Conservation (phyloP, 1,140 invertebrate species). For the Drosophila kepulauana region DNA sequence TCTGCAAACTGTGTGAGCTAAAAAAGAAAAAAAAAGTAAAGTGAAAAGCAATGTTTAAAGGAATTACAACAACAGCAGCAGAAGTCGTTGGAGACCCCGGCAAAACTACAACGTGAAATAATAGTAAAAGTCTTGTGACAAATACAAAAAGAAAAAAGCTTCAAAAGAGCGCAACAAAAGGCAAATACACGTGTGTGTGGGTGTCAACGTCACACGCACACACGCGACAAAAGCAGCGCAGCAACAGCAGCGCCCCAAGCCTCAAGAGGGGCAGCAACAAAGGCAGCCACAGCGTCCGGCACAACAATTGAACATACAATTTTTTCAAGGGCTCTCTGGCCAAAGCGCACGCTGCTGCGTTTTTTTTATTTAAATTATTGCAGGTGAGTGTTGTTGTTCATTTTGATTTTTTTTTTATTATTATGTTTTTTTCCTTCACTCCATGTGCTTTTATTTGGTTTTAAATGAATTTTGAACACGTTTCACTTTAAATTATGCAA, state of each 20-base stretch:
- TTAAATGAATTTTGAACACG: slow-evolving; percentile 47
- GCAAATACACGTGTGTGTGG: slow-evolving; percentile 38
- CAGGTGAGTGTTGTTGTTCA: slow-evolving; percentile 39
- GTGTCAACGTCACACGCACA: slow-evolving; percentile 44
- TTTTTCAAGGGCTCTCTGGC: slow-evolving; percentile 47
- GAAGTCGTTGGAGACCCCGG: slow-evolving; percentile 22
- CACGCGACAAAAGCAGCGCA: slow-evolving; percentile 21
- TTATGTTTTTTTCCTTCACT: background rate
- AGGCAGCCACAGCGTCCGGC: slow-evolving; percentile 15
- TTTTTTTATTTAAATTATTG: slow-evolving; percentile 57
- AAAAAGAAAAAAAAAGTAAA: slow-evolving; percentile 50
- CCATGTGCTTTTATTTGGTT: slow-evolving; percentile 40
- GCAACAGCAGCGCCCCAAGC: slow-evolving; percentile 3
- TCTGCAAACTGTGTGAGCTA: slow-evolving; percentile 38
- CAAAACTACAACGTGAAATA: slow-evolving; percentile 40
- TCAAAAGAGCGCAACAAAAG: slow-evolving; percentile 25
- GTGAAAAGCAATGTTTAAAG: slow-evolving; percentile 77
- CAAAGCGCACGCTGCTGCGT: slow-evolving; percentile 26
- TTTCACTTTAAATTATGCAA: slow-evolving; percentile 44
- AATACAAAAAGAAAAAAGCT: slow-evolving; percentile 12
- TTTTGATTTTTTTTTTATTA: slow-evolving; percentile 6
- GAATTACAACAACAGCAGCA: slow-evolving; percentile 56
- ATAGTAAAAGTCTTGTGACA: slow-evolving; percentile 53
- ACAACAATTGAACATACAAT: slow-evolving; percentile 32
- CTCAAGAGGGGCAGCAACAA: background rate